Conservation (phyloP, 2,113 vertebrate genomes). For the Phodopus roborovskii region DNA sequence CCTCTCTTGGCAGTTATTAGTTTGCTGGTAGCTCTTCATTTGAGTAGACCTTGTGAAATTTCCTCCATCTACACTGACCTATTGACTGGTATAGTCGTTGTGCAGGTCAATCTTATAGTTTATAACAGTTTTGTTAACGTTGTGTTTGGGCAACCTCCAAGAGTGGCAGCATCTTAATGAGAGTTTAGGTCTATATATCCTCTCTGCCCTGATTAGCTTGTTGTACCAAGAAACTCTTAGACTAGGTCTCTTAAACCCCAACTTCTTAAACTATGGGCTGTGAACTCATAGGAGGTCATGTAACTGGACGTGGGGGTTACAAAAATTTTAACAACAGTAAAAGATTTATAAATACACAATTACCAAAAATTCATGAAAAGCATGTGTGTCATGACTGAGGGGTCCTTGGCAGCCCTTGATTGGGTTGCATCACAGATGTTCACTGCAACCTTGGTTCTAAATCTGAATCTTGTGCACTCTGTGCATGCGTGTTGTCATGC, state of each 20-base stretch:
- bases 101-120: no score
- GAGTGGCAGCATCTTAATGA: background rate
- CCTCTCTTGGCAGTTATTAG: no score
- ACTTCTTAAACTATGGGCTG: no score
- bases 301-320: background rate
- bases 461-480: background rate
- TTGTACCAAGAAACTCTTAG: background rate
- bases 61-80: no score
- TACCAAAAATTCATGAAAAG: background rate
- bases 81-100: no score
- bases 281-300: background rate
- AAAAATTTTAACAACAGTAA: background rate
- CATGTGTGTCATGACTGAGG: background rate
- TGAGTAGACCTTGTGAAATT: no score
- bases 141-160: no score
- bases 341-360: background rate
- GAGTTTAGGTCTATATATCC: background rate
- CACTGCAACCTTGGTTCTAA: background rate
- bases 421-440: background rate
- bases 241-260: background rate
- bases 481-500: rapidly evolving
- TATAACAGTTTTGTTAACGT: no score
- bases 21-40: no score
- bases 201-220: background rate
- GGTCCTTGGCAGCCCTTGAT: background rate